Conservation (phyloP, 2,113 vertebrate genomes). For the Pygoscelis adeliae region DNA sequence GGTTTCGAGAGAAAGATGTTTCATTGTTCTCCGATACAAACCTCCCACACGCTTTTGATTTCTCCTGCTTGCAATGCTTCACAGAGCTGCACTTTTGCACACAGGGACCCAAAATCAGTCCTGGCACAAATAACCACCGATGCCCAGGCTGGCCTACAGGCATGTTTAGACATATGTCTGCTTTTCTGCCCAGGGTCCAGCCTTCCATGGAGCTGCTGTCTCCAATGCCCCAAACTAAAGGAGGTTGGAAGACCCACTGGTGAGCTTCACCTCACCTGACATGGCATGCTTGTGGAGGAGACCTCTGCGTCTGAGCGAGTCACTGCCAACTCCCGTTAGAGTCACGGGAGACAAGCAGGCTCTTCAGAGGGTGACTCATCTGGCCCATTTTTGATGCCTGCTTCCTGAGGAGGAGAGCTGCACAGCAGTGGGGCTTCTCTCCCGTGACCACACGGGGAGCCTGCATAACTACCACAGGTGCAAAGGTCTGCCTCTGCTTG, state of each 20-base stretch:
- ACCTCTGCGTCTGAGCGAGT: not conserved
- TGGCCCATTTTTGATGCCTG: not conserved
- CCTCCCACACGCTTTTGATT: not conserved
- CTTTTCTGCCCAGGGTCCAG: not conserved
- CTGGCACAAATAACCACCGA: not conserved
- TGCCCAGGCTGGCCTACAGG: not conserved
- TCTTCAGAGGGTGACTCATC: not conserved
- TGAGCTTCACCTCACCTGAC: not conserved
- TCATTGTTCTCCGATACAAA: not conserved
- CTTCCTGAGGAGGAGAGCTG: not conserved
- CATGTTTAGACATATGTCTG: accelerated
- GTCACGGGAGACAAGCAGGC: not conserved
- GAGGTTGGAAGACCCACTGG: not conserved
- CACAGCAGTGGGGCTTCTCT: not conserved
- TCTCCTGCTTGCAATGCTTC: not conserved
- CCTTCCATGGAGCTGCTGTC: not conserved
- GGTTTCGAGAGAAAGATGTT: not conserved
- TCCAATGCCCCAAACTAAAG: not conserved
- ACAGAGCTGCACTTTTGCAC: not conserved
- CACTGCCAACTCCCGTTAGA: not conserved
- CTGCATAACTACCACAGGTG: not conserved
- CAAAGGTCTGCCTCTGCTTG: not conserved
- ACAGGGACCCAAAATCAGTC: not conserved
- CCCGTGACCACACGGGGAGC: accelerated
- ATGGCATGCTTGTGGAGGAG: not conserved